Evolutionary conservation across 2,797 vertebrate genomes (phyloP).

Genomic region (Hyperoplus immaculatus): DNA sequence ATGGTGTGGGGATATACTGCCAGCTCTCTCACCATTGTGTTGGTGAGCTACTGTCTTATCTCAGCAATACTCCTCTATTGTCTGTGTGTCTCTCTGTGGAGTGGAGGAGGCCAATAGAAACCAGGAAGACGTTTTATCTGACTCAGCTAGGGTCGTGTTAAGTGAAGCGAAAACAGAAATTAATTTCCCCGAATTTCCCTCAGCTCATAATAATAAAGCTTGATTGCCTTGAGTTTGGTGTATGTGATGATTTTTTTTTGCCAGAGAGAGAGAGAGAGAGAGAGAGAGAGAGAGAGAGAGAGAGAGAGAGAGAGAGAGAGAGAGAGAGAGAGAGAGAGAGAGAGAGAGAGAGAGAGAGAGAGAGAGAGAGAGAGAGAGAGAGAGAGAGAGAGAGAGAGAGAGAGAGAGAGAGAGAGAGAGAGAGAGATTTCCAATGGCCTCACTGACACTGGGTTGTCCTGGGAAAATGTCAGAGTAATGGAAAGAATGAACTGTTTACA

Average conservation of each 20-base stretch:
- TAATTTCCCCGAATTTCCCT: background rate
- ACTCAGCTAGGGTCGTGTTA: slow-evolving; percentile 33
- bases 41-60: background rate
- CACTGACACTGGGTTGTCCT: background rate
- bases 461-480: slow-evolving; percentile 8
- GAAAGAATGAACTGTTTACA: slow-evolving; percentile 25
- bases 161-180: slow-evolving; percentile 8
- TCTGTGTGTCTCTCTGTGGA: slow-evolving; percentile 16
- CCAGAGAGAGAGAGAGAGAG: too few relatives aligned
- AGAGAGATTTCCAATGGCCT: too few relatives aligned
- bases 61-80: background rate
- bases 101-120: slow-evolving; percentile 14
- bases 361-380: too few relatives aligned
- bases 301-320: too few relatives aligned
- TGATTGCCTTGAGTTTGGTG: background rate
- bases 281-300: too few relatives aligned
- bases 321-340: too few relatives aligned
- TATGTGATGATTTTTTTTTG: background rate
- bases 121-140: slow-evolving; percentile 21
- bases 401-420: too few relatives aligned
- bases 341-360: too few relatives aligned
- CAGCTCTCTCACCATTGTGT: background rate
- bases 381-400: too few relatives aligned
- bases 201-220: background rate
- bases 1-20: background rate